Evolutionary conservation across 2,113 vertebrate genomes (phyloP), one percentile per base, ranked within the genome.

Genomic region (Micromys minutus): DNA sequence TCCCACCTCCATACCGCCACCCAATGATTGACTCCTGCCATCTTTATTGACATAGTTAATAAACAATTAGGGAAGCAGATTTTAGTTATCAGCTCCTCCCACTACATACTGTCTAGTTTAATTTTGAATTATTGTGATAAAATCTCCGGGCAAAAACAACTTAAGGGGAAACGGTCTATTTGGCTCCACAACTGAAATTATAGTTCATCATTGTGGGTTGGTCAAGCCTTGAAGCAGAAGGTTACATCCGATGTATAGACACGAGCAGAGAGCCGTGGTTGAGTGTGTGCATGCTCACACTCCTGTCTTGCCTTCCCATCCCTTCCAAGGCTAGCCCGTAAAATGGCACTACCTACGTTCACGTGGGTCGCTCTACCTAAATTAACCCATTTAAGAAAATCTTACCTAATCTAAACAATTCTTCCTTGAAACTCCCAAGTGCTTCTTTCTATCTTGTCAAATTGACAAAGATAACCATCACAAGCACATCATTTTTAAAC

Each of bases 251-350:
- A 47, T 7, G 29, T 16, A 13, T 10, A 19, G 15, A 47, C 59
- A 34, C 45, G 39, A 85, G 9, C 81, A 85, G 59, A 45, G 1
- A 84, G 24, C 24, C 17, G 0, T 42, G 24, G 57, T 29, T 61
- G 29, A 9, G n/a, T 9, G 0, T 42, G 24, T 42, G n/a, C 7
- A 1, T 29, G 12, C 36, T 16, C 29, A 2, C 16, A 19, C 39
- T 75, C 42, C 45, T 29, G 10, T 29, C 22, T 45, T 7, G 7
- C 39, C 36, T 42, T 22, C 71, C 36, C 22, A 39, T 39, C 24
- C 9, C 24, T 4, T 45, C 39, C 57, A 84, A 85, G 39, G 9
- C 16, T 47, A 47, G 16, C 39, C 13, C 3, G 10, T 85, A 59
- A 85, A 47, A 65, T 21, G 9, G 26, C 10, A 4, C 76, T 79